Evolutionary conservation across 2,797 vertebrate species (phyloP).

Genomic region (Syncerus caffer): DNA sequence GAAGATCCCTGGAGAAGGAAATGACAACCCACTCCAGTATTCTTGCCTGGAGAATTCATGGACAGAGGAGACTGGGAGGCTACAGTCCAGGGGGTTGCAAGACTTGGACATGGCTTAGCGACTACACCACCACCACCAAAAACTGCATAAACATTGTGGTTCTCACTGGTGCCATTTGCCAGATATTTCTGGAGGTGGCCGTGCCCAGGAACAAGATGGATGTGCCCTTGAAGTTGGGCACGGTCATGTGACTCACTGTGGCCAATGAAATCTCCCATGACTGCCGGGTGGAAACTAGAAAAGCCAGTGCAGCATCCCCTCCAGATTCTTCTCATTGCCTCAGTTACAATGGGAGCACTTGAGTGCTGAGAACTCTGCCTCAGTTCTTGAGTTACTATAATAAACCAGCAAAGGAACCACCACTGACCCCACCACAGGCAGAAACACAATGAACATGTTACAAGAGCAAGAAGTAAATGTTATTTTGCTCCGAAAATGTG

Average conservation of each 20-base stretch:
- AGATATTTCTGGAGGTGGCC: background rate
- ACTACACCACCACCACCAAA: background rate
- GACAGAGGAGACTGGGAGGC: background rate
- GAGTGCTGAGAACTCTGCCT: background rate
- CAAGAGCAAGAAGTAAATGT: background rate
- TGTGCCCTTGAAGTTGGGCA: background rate
- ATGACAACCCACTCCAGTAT: background rate
- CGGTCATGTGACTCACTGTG: background rate
- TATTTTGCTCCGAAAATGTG: background rate
- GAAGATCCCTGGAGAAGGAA: background rate
- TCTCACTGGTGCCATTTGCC: background rate
- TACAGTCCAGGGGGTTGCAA: background rate
- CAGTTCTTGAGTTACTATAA: background rate
- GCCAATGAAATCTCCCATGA: background rate
- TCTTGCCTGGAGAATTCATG: background rate
- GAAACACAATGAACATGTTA: background rate
- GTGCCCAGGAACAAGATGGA: background rate
- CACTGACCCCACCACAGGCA: background rate
- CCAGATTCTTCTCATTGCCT: background rate
- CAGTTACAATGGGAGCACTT: background rate
- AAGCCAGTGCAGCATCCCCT: background rate
- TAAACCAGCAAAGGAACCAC: background rate
- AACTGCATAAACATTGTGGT: background rate
- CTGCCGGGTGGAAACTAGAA: background rate
- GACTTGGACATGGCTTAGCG: background rate